Evolutionary conservation across 2,888 invertebrate genomes (phyloP), one percentile per base, ranked within the genome.

Genomic region (Drosophila diplacantha): DNA sequence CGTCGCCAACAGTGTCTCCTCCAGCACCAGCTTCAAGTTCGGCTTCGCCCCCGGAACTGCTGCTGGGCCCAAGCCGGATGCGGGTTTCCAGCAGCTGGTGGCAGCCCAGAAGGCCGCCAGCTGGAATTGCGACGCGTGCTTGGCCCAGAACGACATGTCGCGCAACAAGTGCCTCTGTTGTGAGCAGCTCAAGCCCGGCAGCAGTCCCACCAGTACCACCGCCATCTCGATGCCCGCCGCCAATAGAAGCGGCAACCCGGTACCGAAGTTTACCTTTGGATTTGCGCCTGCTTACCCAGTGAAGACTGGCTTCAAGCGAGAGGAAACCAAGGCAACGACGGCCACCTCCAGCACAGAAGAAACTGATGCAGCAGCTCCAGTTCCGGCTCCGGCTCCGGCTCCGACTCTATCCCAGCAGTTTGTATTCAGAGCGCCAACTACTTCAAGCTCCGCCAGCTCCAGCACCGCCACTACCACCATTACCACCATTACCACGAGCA

Each of bases 71-170:
- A 59, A 75, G 37, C 38, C 73, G 5, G 85, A 89, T 52, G 78
- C 83, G 26, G 88, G 87, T 26, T 89, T 90, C 35, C 83, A 87
- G 71, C 71, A 82, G 4, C 57, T 88, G 47, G 85, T 84, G 29
- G 85, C 81, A 3, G 74, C 84, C 24, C 88, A 89, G 59, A 85
- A 83, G 57, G 65, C 74, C 0, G 72, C 74, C n/a, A 87, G 89
- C 56, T 93, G 92, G 93, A 90, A 91, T 63, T 93, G 93, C 82
- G 86, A 87, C 14, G 90, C 89, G 18, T 93, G 93, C 81, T 90
- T 92, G 90, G 89, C 92, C 1, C 88, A 89, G 56, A 93, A 93
- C 81, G 87, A 89, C 46, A 79, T 83, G 5, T 86, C 86, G 18
- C 87, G 86, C 22, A 77, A 69, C 7, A 90, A 89, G 67, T 93